phyloP scores from a whole-genome alignment of 2,888 invertebrate species.

The Phlogophora meticulosa region DNA sequence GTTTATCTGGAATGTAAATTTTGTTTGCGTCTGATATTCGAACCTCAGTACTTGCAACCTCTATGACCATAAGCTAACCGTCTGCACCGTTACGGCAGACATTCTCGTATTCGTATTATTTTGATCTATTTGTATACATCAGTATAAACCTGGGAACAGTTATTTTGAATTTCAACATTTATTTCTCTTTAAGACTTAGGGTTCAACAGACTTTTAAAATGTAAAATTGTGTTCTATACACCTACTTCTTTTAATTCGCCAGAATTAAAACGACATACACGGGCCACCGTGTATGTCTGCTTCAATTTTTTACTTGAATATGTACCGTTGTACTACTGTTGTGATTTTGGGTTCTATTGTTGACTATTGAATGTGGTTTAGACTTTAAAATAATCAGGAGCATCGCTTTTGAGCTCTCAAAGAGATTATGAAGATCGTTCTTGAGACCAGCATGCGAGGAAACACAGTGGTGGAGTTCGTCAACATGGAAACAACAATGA shows the following conservation, averaged over 20 bases:
- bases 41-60: constrained; percentile 70
- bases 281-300: constrained; percentile 39
- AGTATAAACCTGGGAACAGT: constrained; percentile 50
- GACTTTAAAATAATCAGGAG: constrained; percentile 24
- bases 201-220: constrained; percentile 52
- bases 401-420: constrained; percentile 13
- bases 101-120: constrained; percentile 66
- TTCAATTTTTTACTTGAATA: constrained; percentile 36
- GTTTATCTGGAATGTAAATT: constrained; percentile 60
- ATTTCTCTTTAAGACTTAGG: constrained; percentile 41
- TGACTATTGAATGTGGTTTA: constrained; percentile 24
- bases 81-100: constrained; percentile 69
- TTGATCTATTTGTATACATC: constrained; percentile 66
- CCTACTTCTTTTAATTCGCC: constrained; percentile 35
- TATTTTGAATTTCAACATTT: constrained; percentile 44
- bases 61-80: constrained; percentile 69
- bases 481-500: constrained; percentile 63
- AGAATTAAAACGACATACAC: no score
- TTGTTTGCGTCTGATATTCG: constrained; percentile 56
- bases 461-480: constrained; percentile 60
- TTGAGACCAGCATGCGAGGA: constrained; percentile 23
- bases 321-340: constrained; percentile 47
- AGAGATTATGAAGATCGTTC: constrained; percentile 35
- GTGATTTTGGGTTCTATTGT: constrained; percentile 37
- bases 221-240: constrained; percentile 25